Conservation (phyloP, 2,888 invertebrate genomes). For the Muschampia plurimacula region DNA sequence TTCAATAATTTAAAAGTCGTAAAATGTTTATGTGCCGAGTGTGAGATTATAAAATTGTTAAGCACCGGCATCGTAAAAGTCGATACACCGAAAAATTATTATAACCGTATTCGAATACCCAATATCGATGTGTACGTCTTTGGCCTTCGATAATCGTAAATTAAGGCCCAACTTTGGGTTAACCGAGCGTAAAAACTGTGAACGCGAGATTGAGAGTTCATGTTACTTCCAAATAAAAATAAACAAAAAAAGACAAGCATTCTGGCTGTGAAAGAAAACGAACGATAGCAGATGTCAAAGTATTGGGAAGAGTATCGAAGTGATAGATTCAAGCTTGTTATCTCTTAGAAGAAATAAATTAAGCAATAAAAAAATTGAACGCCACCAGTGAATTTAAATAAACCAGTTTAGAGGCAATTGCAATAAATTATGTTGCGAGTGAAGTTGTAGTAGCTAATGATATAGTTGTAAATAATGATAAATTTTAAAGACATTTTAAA, state of each 20-base stretch:
- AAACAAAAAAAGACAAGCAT: slow-evolving; percentile 59
- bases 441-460: slow-evolving; percentile 40
- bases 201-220: slow-evolving; percentile 78
- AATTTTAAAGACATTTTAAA: slow-evolving; percentile 36
- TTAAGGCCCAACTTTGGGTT: slow-evolving; percentile 70
- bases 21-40: slow-evolving; percentile 56
- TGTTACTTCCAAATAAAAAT: slow-evolving; percentile 75
- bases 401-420: slow-evolving; percentile 37
- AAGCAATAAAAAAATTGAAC: slow-evolving; percentile 40
- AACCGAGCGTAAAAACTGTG: slow-evolving; percentile 82
- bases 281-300: slow-evolving; percentile 60
- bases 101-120: slow-evolving; percentile 55
- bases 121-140: slow-evolving; percentile 72
- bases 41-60: slow-evolving; percentile 62
- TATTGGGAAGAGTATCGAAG: slow-evolving; percentile 46
- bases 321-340: slow-evolving; percentile 36
- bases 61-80: slow-evolving; percentile 65
- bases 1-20: slow-evolving; percentile 54
- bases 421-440: slow-evolving; percentile 38
- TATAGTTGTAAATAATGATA: slow-evolving; percentile 36
- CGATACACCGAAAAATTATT: slow-evolving; percentile 64
- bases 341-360: slow-evolving; percentile 36
- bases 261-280: slow-evolving; percentile 60
- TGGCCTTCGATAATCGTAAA: slow-evolving; percentile 79
- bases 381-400: slow-evolving; percentile 40